Evolutionary conservation across 2,888 invertebrate species (phyloP).

Genomic region (Melipona bicolor): DNA sequence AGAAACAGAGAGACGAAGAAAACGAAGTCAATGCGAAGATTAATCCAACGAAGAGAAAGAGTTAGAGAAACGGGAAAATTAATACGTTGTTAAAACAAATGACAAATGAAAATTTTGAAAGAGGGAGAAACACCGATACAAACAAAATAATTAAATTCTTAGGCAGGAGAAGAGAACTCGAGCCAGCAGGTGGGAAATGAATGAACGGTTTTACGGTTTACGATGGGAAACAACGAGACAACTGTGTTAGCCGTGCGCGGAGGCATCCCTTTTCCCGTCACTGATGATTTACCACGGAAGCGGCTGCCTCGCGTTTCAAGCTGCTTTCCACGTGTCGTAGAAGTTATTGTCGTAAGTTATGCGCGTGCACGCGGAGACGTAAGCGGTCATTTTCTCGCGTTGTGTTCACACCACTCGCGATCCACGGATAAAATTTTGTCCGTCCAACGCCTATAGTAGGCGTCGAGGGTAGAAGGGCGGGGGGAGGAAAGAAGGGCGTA

Average conservation of each 20-base stretch:
- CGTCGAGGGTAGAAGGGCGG: not conserved
- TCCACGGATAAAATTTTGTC: constrained; percentile 42
- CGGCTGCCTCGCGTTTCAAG: constrained; percentile 31
- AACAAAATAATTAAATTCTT: not conserved
- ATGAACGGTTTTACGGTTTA: constrained; percentile 17
- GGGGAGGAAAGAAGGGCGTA: constrained; percentile 20
- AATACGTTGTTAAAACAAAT: too few relatives aligned
- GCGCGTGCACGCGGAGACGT: constrained; percentile 49
- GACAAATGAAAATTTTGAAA: too few relatives aligned
- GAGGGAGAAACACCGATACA: not conserved
- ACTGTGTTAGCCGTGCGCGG: constrained; percentile 44
- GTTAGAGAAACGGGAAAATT: too few relatives aligned
- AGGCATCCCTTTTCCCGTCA: constrained; percentile 46
- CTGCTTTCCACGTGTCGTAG: constrained; percentile 60
- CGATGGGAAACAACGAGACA: constrained; percentile 38
- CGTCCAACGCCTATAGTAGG: not conserved
- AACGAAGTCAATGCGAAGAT: too few relatives aligned
- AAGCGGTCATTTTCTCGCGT: constrained; percentile 53
- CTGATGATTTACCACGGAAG: constrained; percentile 56
- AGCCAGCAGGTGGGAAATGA: constrained; percentile 2
- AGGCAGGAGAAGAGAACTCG: too few relatives aligned
- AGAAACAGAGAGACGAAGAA: too few relatives aligned
- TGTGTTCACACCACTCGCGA: constrained; percentile 7
- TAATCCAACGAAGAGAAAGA: too few relatives aligned
- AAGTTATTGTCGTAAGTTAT: constrained; percentile 49